Evolutionary conservation across 2,888 invertebrate species (phyloP), one percentile per base, ranked within the genome.

Genomic region (Iselma pallidipennis): DNA sequence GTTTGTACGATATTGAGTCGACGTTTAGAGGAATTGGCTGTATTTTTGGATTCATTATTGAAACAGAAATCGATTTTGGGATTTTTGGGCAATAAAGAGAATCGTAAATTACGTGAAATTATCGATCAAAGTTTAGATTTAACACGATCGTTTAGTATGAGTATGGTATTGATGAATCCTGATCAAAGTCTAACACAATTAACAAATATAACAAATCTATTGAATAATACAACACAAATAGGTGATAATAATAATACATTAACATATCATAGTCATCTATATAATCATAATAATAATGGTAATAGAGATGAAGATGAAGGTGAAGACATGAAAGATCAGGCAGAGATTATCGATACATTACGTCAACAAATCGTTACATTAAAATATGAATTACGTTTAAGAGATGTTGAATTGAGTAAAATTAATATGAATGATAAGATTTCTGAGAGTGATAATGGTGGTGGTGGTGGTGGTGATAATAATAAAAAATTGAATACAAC

Each of bases 11-110:
- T 88, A 59, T 77, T 90, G 48, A 86, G 87, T 23, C 83, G 82
- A 4, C 83, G 89, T 31, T 80, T 90, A 53, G 88, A 89, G 78
- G 89, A 89, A 70, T 78, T 90, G 62, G 87, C 89, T 0, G 83
- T 84, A 71, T 89, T 89, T 74, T 79, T 90, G 68, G 88, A 89
- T 67, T 87, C 88, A 61, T 78, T 90, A 31, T 77, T 89, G 23
- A 85, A 85, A 59, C 86, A 88, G 70, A 87, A 87, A 83, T 85
- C 81, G 72, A 84, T 85, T n/a, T 68, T 85, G 7, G 84, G 85
- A 16, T 81, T 84, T 45, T 70, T 86, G 51, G 85, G 85, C 0
- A 79, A 80, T 2, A 84, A 84, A 59, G 82, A 84, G 61, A 82
- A 84, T n/a, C 79, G 79, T 53, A 82, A 82, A 12, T 79, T 87